phyloP scores from a whole-genome alignment of 1,140 invertebrate genomes.

The Cheumatopsyche charites region DNA sequence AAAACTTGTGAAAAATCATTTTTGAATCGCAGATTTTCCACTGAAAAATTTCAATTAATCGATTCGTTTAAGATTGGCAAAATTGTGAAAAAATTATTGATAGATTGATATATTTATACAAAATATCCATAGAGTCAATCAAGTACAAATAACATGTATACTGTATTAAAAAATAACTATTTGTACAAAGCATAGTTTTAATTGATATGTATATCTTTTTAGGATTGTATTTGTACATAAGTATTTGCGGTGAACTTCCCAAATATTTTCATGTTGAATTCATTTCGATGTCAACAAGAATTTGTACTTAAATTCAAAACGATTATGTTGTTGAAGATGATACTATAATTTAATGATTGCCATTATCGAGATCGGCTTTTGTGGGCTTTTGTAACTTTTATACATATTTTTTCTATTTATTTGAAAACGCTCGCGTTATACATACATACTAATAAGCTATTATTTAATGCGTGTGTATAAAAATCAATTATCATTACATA shows the following conservation, averaged over 20 bases:
- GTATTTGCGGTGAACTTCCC: constrained; percentile 16
- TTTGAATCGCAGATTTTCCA: not conserved
- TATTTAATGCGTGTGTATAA: constrained; percentile 12
- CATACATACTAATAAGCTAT: constrained; percentile 27
- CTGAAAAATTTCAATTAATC: not conserved
- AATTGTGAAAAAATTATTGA: constrained; percentile 14
- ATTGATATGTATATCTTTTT: constrained; percentile 29
- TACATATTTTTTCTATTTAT: constrained; percentile 5
- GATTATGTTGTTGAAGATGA: constrained; percentile 18
- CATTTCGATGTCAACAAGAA: constrained; percentile 27
- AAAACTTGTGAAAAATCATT: no score
- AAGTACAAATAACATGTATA: constrained; percentile 40
- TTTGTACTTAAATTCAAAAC: constrained; percentile 34
- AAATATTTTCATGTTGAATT: constrained; percentile 28
- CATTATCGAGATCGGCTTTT: constrained; percentile 31
- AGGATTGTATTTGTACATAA: constrained; percentile 31
- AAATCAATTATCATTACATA: no score
- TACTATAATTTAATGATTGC: constrained; percentile 17
- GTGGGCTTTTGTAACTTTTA: not conserved
- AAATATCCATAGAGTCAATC: constrained; percentile 40
- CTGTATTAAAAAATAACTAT: constrained; percentile 39
- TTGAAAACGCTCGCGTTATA: not conserved
- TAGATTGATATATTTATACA: constrained; percentile 36
- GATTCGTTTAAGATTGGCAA: constrained; percentile 17
- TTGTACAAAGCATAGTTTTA: constrained; percentile 38